Conservation (phyloP, 2,797 vertebrate genomes). For the Silurus aristotelis region DNA sequence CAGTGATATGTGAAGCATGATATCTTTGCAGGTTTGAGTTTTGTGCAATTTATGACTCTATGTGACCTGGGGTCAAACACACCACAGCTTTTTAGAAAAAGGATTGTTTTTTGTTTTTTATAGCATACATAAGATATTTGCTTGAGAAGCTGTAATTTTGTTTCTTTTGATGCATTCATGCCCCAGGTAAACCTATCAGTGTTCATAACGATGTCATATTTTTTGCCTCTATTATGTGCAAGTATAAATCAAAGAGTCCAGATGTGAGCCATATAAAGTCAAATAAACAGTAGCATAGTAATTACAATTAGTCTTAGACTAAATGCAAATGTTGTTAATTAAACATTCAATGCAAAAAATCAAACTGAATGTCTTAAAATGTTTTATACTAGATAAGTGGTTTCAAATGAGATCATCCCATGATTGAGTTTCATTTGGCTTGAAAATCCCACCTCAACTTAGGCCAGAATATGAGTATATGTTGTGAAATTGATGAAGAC, state of each 20-base stretch:
- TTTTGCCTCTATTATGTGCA: slow-evolving; percentile 7
- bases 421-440: too few species aligned
- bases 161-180: slow-evolving; percentile 18
- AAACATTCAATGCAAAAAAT: background rate
- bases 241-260: slow-evolving; percentile 2
- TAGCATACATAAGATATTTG: background rate
- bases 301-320: background rate
- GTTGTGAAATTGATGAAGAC: background rate
- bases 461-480: background rate
- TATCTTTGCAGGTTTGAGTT: slow-evolving; percentile 25
- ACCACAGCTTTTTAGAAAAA: slow-evolving; percentile 35
- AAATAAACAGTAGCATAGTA: background rate
- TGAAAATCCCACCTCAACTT: background rate
- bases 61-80: slow-evolving; percentile 10
- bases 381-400: background rate
- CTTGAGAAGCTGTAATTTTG: slow-evolving; percentile 23
- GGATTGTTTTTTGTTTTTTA: slow-evolving; percentile 8
- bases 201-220: slow-evolving; percentile 13
- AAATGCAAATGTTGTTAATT: background rate
- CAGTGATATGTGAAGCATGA: background rate
- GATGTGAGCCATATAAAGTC: background rate
- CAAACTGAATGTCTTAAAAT: background rate
- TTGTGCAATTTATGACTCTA: slow-evolving; percentile 39
- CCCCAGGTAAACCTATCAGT: slow-evolving; percentile 23
- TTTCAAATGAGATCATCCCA: background rate